phyloP scores from a whole-genome alignment of 2,113 vertebrate species.

The Macaca fascicularis region DNA sequence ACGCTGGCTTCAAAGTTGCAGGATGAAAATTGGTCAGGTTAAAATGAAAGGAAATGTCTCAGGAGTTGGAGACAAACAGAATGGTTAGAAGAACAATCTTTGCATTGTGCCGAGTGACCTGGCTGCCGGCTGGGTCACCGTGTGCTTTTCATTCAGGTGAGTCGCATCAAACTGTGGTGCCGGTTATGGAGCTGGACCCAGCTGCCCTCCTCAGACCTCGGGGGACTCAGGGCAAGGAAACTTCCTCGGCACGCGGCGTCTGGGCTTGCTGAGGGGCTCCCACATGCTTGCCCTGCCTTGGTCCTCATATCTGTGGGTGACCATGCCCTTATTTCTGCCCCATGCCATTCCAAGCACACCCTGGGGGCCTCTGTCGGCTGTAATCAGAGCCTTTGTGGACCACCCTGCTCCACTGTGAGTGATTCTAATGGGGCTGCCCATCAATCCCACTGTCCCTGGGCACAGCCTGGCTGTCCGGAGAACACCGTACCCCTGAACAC shows the following conservation, averaged over 20 bases:
- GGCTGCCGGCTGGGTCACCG: not conserved
- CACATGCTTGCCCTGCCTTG: too few relatives aligned
- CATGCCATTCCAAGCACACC: accelerated
- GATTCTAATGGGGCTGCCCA: too few relatives aligned
- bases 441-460: not conserved
- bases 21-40: accelerated
- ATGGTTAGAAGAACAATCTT: too few relatives aligned
- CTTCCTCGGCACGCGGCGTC: too few relatives aligned
- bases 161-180: not conserved
- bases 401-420: accelerated
- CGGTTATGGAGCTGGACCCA: not conserved
- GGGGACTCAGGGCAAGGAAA: not conserved
- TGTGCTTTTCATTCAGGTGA: not conserved
- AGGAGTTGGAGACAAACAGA: not conserved
- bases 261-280: too few relatives aligned
- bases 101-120: not conserved
- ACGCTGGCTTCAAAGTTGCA: accelerated
- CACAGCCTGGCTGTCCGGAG: not conserved
- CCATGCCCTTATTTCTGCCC: accelerated
- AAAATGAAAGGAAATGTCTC: accelerated
- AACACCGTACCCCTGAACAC: accelerated
- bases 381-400: not conserved
- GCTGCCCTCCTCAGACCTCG: not conserved
- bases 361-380: accelerated
- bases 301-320: accelerated